phyloP scores from a whole-genome alignment of 2,797 vertebrate genomes.

The Tenualosa ilisha region DNA sequence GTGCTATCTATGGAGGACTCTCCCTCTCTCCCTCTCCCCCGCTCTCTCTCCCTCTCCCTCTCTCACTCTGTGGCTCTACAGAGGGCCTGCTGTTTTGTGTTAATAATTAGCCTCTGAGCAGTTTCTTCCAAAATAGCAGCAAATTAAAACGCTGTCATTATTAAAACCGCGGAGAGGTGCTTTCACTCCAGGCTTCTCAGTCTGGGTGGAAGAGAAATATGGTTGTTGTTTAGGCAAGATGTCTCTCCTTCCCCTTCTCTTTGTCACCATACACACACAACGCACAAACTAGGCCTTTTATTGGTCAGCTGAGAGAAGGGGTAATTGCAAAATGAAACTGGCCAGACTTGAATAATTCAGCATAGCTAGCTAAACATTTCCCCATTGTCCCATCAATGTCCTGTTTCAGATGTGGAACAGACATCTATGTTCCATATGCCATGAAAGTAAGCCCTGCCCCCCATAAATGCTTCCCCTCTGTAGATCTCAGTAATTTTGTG shows the following conservation, averaged over 20 bases:
- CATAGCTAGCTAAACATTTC: background rate
- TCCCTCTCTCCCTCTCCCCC: no score
- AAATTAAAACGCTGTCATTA: conserved; percentile 54
- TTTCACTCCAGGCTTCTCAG: conserved; percentile 43
- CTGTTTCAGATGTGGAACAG: no score
- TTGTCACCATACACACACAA: background rate
- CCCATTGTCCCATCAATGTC: no score
- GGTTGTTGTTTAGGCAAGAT: background rate
- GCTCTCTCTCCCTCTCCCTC: no score
- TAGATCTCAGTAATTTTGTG: no score
- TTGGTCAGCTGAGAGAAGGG: no score
- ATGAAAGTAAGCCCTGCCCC: no score
- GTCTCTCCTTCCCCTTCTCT: background rate
- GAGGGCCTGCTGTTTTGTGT: background rate
- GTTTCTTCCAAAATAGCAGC: conserved; percentile 47
- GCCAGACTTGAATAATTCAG: background rate
- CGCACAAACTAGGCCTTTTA: no score
- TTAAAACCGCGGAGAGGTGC: conserved; percentile 38
- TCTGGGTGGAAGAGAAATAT: conserved; percentile 14
- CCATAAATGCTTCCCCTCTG: no score
- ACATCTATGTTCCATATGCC: no score
- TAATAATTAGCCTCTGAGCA: conserved; percentile 47
- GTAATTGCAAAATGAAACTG: background rate
- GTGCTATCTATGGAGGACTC: background rate
- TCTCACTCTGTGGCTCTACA: background rate